Percentiles rank a stretch among this genome's conserved stretches.
phyloP scores from a whole-genome alignment of 2,888 invertebrate genomes.

The Neuroscelio doddi region DNA sequence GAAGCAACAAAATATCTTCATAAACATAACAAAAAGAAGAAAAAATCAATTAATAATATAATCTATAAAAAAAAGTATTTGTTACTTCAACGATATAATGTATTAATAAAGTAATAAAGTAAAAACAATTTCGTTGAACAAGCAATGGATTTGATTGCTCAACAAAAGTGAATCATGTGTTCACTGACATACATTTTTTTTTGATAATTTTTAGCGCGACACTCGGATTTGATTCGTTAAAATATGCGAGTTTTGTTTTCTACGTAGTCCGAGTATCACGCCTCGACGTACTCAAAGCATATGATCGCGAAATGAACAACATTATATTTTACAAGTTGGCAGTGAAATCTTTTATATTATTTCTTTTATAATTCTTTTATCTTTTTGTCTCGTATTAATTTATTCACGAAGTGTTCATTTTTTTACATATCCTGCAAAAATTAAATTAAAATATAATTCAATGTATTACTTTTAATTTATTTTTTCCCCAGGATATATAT shows the following conservation, averaged over 20 bases:
- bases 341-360: conserved; percentile 36
- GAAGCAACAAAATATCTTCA: background rate
- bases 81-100: conserved; percentile 25
- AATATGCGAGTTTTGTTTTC: conserved; percentile 26
- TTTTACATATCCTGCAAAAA: conserved; percentile 10
- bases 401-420: conserved; percentile 18
- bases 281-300: conserved; percentile 21
- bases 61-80: too few relatives aligned
- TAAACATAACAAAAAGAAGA: too few relatives aligned
- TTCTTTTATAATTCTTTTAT: conserved; percentile 17
- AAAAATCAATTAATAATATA: too few relatives aligned
- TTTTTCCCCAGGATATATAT: conserved; percentile 39
- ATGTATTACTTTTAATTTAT: conserved; percentile 5
- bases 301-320: conserved; percentile 28
- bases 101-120: too few relatives aligned
- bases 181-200: too few relatives aligned
- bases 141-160: conserved; percentile 23
- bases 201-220: too few relatives aligned
- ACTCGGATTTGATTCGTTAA: conserved; percentile 23
- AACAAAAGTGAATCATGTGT: too few relatives aligned
- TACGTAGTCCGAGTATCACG: conserved; percentile 27
- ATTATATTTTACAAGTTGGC: conserved; percentile 44
- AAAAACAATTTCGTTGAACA: conserved; percentile 26
- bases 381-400: conserved; percentile 1
- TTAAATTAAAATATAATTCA: conserved; percentile 19